Conservation (phyloP, 1,140 invertebrate genomes). For the Trypoxylus dichotomus region DNA sequence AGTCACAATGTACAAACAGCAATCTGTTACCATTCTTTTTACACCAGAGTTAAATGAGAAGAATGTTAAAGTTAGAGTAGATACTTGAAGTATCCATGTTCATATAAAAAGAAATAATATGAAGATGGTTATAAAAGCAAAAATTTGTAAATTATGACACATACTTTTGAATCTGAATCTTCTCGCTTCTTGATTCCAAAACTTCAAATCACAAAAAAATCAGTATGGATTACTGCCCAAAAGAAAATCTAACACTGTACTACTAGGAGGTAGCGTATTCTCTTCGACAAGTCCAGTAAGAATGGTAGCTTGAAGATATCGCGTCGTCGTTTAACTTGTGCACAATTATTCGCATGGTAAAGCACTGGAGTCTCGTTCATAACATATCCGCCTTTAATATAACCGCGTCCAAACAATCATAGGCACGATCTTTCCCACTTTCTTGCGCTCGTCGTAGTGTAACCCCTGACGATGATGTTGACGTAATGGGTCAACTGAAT, state of each 20-base stretch:
- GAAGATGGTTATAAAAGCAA: too few species aligned
- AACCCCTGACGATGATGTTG: not conserved
- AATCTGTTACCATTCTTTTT: too few species aligned
- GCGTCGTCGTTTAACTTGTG: not conserved
- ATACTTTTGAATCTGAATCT: not conserved
- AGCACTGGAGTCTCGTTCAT: not conserved
- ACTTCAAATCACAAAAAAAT: not conserved
- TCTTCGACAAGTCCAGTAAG: not conserved
- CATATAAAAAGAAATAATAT: too few species aligned
- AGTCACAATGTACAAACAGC: too few species aligned
- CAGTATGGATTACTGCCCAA: not conserved
- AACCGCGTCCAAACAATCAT: slow-evolving; percentile 2
- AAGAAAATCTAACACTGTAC: not conserved
- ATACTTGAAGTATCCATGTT: too few species aligned
- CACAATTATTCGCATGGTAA: slow-evolving; percentile 17
- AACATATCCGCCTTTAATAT: not conserved
- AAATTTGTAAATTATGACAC: not conserved
- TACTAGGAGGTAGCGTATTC: not conserved
- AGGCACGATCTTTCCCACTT: slow-evolving; percentile 9
- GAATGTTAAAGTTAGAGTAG: too few species aligned
- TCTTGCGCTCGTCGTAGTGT: not conserved
- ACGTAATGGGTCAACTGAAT: slow-evolving; percentile 6
- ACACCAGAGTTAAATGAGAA: too few species aligned
- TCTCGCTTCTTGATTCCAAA: not conserved
- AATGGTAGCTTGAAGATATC: not conserved